Evolutionary conservation across 2,113 vertebrate genomes (phyloP).

Genomic region (Cynocephalus volans): DNA sequence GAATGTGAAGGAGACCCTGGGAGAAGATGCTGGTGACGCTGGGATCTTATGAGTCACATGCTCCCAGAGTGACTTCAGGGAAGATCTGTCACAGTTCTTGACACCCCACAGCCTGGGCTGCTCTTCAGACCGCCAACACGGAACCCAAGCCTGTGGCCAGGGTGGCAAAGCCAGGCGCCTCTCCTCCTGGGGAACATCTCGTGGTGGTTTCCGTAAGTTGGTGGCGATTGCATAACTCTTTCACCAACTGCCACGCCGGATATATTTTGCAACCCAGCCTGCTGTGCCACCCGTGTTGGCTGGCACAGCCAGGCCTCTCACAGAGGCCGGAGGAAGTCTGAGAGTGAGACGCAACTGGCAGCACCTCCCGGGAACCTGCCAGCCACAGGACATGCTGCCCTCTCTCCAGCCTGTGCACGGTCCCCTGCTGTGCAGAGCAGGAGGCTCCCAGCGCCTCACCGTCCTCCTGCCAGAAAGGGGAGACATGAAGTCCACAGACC

Average conservation of each 20-base stretch:
- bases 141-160: slow-evolving; percentile 81
- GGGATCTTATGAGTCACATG: background rate
- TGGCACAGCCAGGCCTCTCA: slow-evolving; percentile 85
- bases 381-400: background rate
- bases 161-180: slow-evolving; percentile 80
- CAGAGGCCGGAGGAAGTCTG: slow-evolving; percentile 88
- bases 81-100: background rate
- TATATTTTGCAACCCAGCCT: slow-evolving; percentile 91
- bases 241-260: slow-evolving; percentile 92
- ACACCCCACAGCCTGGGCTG: background rate
- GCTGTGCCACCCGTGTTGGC: slow-evolving; percentile 86
- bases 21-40: background rate
- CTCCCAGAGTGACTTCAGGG: background rate
- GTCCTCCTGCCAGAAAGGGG: background rate
- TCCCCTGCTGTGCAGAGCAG: background rate
- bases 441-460: background rate
- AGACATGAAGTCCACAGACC: too few species aligned
- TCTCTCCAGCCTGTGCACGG: background rate
- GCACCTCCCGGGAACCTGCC: background rate
- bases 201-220: slow-evolving; percentile 93
- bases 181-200: slow-evolving; percentile 82
- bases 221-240: slow-evolving; percentile 91
- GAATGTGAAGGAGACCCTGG: background rate
- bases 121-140: slow-evolving; percentile 55
- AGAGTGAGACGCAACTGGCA: slow-evolving; percentile 82